phyloP scores from a whole-genome alignment of 2,113 vertebrate genomes.

The Phalacrocorax pelagicus region DNA sequence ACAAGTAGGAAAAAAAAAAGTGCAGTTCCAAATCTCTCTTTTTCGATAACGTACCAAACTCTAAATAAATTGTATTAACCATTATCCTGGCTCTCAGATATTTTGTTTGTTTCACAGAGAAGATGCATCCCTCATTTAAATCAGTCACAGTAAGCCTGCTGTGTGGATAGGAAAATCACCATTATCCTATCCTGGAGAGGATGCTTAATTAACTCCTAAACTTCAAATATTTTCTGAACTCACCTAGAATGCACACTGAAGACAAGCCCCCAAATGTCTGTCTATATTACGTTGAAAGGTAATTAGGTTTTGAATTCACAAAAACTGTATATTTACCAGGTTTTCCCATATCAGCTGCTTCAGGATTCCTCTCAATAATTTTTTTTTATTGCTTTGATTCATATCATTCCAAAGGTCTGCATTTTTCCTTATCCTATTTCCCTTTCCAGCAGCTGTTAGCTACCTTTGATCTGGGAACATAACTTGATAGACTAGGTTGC shows the following conservation, averaged over 20 bases:
- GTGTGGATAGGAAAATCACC: not conserved
- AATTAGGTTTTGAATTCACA: not conserved
- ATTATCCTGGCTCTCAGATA: not conserved
- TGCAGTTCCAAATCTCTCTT: not conserved
- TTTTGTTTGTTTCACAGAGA: not conserved
- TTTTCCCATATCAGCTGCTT: slow-evolving; percentile 35
- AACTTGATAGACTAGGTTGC: slow-evolving; percentile 31
- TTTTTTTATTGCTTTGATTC: slow-evolving; percentile 39
- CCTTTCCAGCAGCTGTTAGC: slow-evolving; percentile 45
- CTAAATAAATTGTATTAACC: not conserved
- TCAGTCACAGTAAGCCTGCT: not conserved
- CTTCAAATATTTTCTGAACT: not conserved
- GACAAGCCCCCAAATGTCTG: not conserved
- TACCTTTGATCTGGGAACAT: slow-evolving; percentile 53
- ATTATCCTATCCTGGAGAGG: not conserved
- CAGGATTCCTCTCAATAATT: not conserved
- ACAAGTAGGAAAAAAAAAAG: not conserved
- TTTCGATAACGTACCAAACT: not conserved
- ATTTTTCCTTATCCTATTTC: slow-evolving; percentile 43
- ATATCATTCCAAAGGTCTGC: slow-evolving; percentile 29
- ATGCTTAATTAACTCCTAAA: not conserved
- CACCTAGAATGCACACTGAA: not conserved
- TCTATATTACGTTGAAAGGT: not conserved
- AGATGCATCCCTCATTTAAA: not conserved
- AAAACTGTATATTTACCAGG: not conserved